These are phyloP conservation scores for Leucoma salicis DNA, from an alignment of 2,888 invertebrate genomes.

Conservation along the genomic window DNA sequence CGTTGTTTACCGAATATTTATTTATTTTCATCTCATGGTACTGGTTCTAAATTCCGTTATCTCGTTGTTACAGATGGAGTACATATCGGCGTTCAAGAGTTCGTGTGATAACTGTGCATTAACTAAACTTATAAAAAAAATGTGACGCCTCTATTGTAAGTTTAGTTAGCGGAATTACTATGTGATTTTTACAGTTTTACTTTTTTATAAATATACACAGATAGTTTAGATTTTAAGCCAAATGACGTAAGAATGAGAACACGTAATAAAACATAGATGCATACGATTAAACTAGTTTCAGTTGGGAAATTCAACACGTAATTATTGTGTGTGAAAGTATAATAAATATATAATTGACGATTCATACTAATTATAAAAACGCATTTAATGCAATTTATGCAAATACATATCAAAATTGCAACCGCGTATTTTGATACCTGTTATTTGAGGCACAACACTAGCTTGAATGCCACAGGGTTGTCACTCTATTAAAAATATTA, in stretches of 20 bases:
- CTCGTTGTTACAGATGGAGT: slow-evolving; percentile 63
- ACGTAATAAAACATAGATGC: slow-evolving; percentile 34
- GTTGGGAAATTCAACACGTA: slow-evolving; percentile 12
- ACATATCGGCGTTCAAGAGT: slow-evolving; percentile 36
- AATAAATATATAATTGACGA: slow-evolving; percentile 14
- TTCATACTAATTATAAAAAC: slow-evolving; percentile 1
- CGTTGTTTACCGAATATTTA: too few species aligned
- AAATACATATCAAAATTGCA: background rate
- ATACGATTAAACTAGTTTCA: slow-evolving; percentile 26
- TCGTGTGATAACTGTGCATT: slow-evolving; percentile 72
- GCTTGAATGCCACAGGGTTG: slow-evolving; percentile 11
- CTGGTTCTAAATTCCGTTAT: slow-evolving; percentile 26
- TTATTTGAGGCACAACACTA: slow-evolving; percentile 13
- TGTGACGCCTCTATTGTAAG: slow-evolving; percentile 55
- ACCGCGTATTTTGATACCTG: background rate
- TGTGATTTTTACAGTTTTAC: slow-evolving; percentile 71
- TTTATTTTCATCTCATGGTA: background rate
- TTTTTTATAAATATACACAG: slow-evolving; percentile 55
- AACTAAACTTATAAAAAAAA: slow-evolving; percentile 44
- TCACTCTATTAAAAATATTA: slow-evolving; percentile 20
- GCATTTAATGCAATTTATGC: background rate
- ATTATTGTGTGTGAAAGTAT: slow-evolving; percentile 6
- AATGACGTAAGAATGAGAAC: slow-evolving; percentile 36
- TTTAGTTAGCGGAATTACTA: slow-evolving; percentile 75
- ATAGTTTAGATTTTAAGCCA: slow-evolving; percentile 49